Conservation (phyloP, 2,888 invertebrate genomes). For the Pyrocoelia pectoralis region DNA sequence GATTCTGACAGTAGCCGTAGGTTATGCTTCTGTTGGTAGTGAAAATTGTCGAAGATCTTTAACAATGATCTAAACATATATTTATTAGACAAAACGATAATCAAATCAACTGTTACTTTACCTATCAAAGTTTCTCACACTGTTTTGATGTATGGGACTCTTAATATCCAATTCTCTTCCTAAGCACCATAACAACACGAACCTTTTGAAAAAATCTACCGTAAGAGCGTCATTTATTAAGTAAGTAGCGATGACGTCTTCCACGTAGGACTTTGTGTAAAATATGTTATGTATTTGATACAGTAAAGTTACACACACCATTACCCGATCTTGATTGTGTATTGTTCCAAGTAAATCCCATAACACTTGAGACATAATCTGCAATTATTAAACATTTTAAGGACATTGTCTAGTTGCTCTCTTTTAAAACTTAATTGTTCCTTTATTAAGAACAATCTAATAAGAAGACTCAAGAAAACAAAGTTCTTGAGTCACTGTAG, state of each 20-base stretch:
- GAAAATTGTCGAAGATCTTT: conserved; percentile 75
- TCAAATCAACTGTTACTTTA: conserved; percentile 47
- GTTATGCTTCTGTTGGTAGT: conserved; percentile 65
- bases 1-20: conserved; percentile 72
- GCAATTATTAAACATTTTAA: conserved; percentile 10
- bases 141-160: conserved; percentile 56
- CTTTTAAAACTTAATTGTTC: no score
- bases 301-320: conserved; percentile 73
- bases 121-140: conserved; percentile 69
- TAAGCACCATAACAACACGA: conserved; percentile 78
- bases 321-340: conserved; percentile 65
- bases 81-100: neutral
- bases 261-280: conserved; percentile 67
- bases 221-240: conserved; percentile 60
- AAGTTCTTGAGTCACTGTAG: no score
- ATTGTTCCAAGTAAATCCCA: conserved; percentile 74
- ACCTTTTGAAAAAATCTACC: conserved; percentile 70
- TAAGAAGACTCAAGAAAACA: no score
- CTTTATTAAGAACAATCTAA: no score
- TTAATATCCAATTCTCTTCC: conserved; percentile 72
- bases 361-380: conserved; percentile 72
- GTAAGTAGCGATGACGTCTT: conserved; percentile 70
- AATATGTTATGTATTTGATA: conserved; percentile 80
- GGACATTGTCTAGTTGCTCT: no score
- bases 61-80: conserved; percentile 67